Base-by-base conservation (phyloP, 2,888 invertebrate genomes). In the Ectropis crepuscularia region DNA sequence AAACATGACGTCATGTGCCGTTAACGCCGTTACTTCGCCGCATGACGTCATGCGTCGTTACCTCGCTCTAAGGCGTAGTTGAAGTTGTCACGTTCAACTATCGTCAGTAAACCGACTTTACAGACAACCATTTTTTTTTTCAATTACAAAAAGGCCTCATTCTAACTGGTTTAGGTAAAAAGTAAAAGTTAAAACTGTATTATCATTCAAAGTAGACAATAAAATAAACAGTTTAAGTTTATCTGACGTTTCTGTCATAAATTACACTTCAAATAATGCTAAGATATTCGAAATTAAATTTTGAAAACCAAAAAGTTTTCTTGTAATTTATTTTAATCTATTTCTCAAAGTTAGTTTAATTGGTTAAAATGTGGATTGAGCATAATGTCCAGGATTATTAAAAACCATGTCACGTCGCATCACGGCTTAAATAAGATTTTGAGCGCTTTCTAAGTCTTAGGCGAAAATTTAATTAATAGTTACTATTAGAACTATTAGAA, bases 301-400 rank as follows among this genome's bases (percentile, higher is more conserved):
- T 68, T 65, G 53, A 62, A 70, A 67, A 64, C 61, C 68, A 50
- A 63, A 68, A 70, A 70, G 70, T 72, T 67, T 63, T 61, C 49
- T 54, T 67, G 37, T 53, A 55, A 65, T 64, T 66, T 62, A 67
- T 65, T 67, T 63, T 61, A 68, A 70, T 64, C 61, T 60, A 59
- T 63, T 68, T 57, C 47, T 48, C 11, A 54, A 70, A 71, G 61
- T 70, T 71, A 57, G 53, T 58, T 61, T 65, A 46, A 63, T 59
- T 63, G 66, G 51, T 39, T 49, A 45, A 58, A 59, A 28, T 47
- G 42, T 36, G 49, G 53, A 38, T 67, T 64, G n/a, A 46, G 57
- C 49, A 61, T 55, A n/a, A 61, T 47, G 53, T 9, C 37, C 8
- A 36, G 49, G 10, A 57, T 53, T 42, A 53, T 28, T 11, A 39